phyloP scores from a whole-genome alignment of 2,888 invertebrate species.

The Lycophotia porphyrea region DNA sequence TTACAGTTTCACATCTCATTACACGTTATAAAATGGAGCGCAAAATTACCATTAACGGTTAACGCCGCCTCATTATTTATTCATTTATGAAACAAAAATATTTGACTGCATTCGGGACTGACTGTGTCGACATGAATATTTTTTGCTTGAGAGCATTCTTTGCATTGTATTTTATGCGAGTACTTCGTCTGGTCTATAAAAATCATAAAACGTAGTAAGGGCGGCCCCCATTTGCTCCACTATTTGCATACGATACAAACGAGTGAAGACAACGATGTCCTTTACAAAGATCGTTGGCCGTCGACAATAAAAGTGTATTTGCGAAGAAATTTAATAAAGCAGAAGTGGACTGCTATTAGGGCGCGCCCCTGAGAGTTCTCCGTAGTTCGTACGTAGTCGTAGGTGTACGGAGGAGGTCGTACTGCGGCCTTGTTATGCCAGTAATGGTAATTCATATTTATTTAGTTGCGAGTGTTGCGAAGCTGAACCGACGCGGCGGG shows the following conservation, averaged over 20 bases:
- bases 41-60: constrained; percentile 55
- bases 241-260: constrained; percentile 89
- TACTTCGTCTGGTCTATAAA: constrained; percentile 78
- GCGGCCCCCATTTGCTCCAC: constrained; percentile 82
- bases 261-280: constrained; percentile 83
- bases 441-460: constrained; percentile 75
- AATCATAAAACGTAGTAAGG: constrained; percentile 85
- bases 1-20: constrained; percentile 63
- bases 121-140: constrained; percentile 72
- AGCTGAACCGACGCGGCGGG: constrained; percentile 15
- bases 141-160: constrained; percentile 69
- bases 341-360: constrained; percentile 88
- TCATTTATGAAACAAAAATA: constrained; percentile 66
- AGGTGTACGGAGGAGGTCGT: constrained; percentile 56
- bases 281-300: constrained; percentile 85
- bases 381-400: constrained; percentile 60
- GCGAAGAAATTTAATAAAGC: constrained; percentile 90
- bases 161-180: constrained; percentile 77
- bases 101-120: constrained; percentile 68
- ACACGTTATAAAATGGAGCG: constrained; percentile 57
- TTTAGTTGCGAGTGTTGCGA: constrained; percentile 65
- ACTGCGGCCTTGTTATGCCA: constrained; percentile 68
- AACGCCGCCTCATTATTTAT: constrained; percentile 64
- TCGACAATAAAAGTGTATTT: constrained; percentile 89
- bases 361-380: constrained; percentile 75